Conservation (phyloP, 2,888 invertebrate genomes). For the Plusia festucae region DNA sequence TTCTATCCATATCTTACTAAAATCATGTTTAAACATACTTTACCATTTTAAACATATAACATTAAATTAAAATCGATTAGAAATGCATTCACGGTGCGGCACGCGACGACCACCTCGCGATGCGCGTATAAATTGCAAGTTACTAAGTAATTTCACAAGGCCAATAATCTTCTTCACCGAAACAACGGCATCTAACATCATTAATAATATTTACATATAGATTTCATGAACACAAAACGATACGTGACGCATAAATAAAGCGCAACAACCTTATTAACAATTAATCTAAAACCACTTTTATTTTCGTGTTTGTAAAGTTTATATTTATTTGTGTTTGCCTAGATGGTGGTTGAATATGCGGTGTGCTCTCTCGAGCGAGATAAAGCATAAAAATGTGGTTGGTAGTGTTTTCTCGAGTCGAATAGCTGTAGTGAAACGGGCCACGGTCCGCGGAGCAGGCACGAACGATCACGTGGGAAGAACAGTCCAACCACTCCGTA, state of each 20-base stretch:
- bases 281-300: conserved; percentile 76
- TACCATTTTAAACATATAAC: conserved; percentile 15
- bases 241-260: conserved; percentile 44
- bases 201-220: conserved; percentile 54
- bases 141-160: conserved; percentile 49
- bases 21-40: conserved; percentile 27
- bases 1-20: background rate
- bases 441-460: conserved; percentile 77
- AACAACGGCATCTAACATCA: conserved; percentile 44
- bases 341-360: conserved; percentile 53
- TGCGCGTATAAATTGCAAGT: conserved; percentile 41
- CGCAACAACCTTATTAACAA: conserved; percentile 40
- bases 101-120: conserved; percentile 41
- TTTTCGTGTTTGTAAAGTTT: conserved; percentile 72
- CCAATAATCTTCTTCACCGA: conserved; percentile 43
- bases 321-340: conserved; percentile 61
- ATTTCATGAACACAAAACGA: conserved; percentile 47
- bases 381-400: conserved; percentile 83
- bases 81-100: conserved; percentile 39
- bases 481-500: conserved; percentile 56
- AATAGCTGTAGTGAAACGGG: conserved; percentile 88
- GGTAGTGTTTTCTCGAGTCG: conserved; percentile 80
- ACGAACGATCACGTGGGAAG: conserved; percentile 60
- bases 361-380: conserved; percentile 79
- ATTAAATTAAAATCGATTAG: conserved; percentile 47